phyloP scores from a whole-genome alignment of 2,888 invertebrate genomes.

The Tanypteryx hageni region DNA sequence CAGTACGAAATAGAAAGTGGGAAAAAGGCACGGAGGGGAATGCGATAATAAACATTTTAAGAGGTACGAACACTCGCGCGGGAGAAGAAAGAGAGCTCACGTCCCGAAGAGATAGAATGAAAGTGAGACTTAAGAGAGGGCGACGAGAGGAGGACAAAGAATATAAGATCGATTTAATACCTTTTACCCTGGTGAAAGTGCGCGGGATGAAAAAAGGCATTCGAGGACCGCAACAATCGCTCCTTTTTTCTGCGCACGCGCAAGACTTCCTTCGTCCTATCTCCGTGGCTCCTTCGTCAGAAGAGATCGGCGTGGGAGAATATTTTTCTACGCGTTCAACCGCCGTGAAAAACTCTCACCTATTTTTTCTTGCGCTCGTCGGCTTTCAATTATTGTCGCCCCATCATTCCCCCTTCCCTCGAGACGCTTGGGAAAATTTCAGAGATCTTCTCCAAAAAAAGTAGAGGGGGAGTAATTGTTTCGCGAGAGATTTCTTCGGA shows the following conservation, averaged over 20 bases:
- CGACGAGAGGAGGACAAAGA: neutral
- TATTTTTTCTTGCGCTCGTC: neutral
- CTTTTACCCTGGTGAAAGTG: conserved; percentile 5
- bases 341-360: conserved; percentile 10
- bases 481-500: neutral
- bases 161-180: neutral
- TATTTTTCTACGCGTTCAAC: neutral
- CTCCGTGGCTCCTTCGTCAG: neutral
- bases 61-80: neutral
- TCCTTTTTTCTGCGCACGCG: neutral
- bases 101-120: neutral
- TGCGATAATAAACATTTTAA: neutral
- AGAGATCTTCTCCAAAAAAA: neutral
- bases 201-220: neutral
- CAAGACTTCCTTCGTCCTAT: neutral
- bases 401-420: neutral
- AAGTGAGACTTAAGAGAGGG: neutral
- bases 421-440: neutral
- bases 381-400: neutral
- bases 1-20: neutral
- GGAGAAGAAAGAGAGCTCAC: neutral
- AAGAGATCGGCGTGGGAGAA: neutral
- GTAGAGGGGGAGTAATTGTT: neutral
- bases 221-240: neutral
- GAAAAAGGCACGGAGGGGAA: neutral